Percentiles rank a stretch among this genome's conserved stretches.
These are phyloP conservation scores for Aurelia coerulea DNA, from an alignment of 30 jellyfish, hydroid and myxozoan species.

Conservation along the genomic window DNA sequence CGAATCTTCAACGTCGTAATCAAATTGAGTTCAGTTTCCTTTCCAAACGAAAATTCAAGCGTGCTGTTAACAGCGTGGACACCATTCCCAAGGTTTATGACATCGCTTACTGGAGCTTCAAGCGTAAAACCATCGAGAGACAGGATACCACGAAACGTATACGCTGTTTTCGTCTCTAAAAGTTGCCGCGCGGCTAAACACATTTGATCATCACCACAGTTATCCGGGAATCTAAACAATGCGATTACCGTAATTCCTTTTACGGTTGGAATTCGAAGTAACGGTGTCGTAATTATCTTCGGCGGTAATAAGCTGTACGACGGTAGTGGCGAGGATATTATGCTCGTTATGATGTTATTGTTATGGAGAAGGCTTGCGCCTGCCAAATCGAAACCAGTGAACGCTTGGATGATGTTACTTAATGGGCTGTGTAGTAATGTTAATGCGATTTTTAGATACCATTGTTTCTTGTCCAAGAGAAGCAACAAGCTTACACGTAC, in stretches of 20 bases:
- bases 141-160: slow-evolving; percentile 86
- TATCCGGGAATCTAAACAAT: slow-evolving; percentile 90
- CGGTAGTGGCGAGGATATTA: slow-evolving; percentile 89
- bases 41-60: slow-evolving; percentile 81
- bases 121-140: slow-evolving; percentile 77
- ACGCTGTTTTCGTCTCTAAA: slow-evolving; percentile 64
- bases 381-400: slow-evolving; percentile 88
- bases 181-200: slow-evolving; percentile 82
- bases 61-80: slow-evolving; percentile 81
- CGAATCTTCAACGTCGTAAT: slow-evolving; percentile 70
- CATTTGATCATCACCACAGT: slow-evolving; percentile 97
- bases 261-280: slow-evolving; percentile 89
- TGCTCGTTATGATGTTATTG: slow-evolving; percentile 87
- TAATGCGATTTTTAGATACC: slow-evolving; percentile 92
- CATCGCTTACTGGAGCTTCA: slow-evolving; percentile 72
- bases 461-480: slow-evolving; percentile 62
- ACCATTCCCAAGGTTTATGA: slow-evolving; percentile 65
- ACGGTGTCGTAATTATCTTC: slow-evolving; percentile 95
- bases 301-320: slow-evolving; percentile 89
- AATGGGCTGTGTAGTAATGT: slow-evolving; percentile 88
- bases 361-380: slow-evolving; percentile 87
- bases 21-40: slow-evolving; percentile 72
- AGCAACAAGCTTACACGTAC: slow-evolving; percentile 82
- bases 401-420: slow-evolving; percentile 92
- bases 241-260: slow-evolving; percentile 84